Conservation (phyloP, 2,113 vertebrate species). For the Taxidea taxus region DNA sequence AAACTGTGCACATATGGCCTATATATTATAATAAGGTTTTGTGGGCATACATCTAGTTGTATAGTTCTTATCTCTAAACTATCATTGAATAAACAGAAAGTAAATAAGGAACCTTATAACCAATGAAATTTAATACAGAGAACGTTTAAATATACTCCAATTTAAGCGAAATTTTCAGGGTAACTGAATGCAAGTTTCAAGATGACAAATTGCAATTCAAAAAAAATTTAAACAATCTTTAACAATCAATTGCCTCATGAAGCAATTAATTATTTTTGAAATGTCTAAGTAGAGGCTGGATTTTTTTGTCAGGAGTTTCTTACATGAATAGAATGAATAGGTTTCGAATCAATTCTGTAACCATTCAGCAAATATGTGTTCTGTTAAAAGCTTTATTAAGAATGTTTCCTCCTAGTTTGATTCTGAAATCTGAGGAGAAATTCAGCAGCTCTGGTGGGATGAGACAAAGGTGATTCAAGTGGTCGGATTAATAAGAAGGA, state of each 20-base stretch:
- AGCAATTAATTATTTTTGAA: background rate
- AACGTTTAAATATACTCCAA: background rate
- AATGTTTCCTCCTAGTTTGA: background rate
- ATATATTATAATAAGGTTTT: background rate
- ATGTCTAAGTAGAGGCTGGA: background rate
- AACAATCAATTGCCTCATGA: background rate
- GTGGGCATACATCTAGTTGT: background rate
- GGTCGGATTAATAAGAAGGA: background rate
- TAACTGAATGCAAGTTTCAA: background rate
- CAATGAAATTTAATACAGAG: background rate
- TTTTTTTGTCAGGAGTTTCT: background rate
- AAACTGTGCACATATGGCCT: slow-evolving; percentile 11
- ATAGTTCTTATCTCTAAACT: background rate
- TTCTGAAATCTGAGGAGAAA: background rate
- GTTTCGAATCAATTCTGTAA: background rate
- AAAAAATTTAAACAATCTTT: background rate
- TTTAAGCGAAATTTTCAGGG: background rate
- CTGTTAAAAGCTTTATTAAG: background rate
- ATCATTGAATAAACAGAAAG: background rate
- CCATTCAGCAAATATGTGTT: background rate
- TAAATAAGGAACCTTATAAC: background rate
- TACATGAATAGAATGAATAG: background rate
- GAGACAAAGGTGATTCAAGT: background rate
- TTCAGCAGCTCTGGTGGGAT: background rate
- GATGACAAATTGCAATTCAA: background rate